Percentiles rank a stretch among this genome's conserved stretches.
These are phyloP conservation scores for Hirudo medicinalis DNA, from an alignment of 1,140 invertebrate species.

Conservation along the genomic window DNA sequence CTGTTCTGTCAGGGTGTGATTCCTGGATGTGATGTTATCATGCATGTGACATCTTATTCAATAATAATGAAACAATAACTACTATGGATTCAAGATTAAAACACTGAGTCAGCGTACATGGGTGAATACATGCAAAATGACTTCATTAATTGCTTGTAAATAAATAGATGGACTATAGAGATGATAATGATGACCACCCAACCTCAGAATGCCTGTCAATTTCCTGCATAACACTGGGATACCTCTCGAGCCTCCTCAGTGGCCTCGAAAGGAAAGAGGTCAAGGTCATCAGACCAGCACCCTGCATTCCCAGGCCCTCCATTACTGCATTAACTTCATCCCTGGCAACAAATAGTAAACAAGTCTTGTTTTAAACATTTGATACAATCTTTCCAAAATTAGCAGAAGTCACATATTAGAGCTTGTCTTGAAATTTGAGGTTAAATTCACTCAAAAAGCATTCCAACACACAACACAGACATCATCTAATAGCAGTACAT, in stretches of 20 bases:
- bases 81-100: neutral
- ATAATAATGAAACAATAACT: constrained; percentile 1
- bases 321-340: constrained; percentile 53
- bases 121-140: no score
- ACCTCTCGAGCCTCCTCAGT: constrained; percentile 85
- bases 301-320: constrained; percentile 61
- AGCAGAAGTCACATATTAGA: no score
- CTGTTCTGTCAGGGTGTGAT: constrained; percentile 82
- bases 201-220: constrained; percentile 77
- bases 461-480: no score
- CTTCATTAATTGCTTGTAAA: no score
- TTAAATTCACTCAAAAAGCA: no score
- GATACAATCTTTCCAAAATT: no score
- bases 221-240: constrained; percentile 71
- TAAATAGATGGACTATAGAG: neutral
- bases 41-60: neutral
- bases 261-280: constrained; percentile 85
- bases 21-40: constrained; percentile 46
- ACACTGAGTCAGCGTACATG: neutral
- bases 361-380: constrained; percentile 13
- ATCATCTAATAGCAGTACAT: no score
- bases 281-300: constrained; percentile 65
- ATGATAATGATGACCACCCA: constrained; percentile 13
- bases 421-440: no score
- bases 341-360: neutral